Base-by-base conservation (phyloP, 1,140 invertebrate species). In the Hylyphantes graminicola region DNA sequence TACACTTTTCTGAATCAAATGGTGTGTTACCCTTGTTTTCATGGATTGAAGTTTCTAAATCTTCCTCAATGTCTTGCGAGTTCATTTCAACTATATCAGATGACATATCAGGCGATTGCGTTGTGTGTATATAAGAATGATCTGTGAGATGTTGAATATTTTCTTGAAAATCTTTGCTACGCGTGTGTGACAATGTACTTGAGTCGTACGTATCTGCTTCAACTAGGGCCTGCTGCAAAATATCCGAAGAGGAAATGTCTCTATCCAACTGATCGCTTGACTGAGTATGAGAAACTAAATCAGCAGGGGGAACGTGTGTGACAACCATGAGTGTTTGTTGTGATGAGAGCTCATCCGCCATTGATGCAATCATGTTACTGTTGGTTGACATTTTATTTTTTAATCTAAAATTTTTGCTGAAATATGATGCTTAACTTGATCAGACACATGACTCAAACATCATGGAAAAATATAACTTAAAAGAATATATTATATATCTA, bases 181-280 rank as follows among this genome's bases (percentile, higher is more conserved):
- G 85, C 53, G 83, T 75, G 51, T 87, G 68, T 17, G 84, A 83
- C 11, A 74, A 79, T 50, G 72, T 82, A 67, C 75, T 78, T 50
- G 86, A 74, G 64, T 79, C 59, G 51, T 82, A 85, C 21, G 64
- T 86, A 12, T 88, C 86, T 50, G 89, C 88, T 85, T 90, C 89
- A 55, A 87, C 88, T 13, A 91, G 85, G 19, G 89, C 89, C 86
- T 89, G 88, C 54, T 90, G 89, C 63, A 91, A 86, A 59, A 90
- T 88, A 86, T 90, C 90, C 64, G 89, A 88, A 15, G 75, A 50
- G 48, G n/a, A 17, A 50, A 35, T 53, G 35, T 53, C 35, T 65
- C 74, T 83, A 7, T 65, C 65, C 50, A 13, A 1, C 17, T 65
- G n/a, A n/a, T 78, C 35, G 7, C 48, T n/a, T 9, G 48, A 21